These are phyloP conservation scores for Dynastes grantii DNA, from an alignment of 2,888 invertebrate genomes.

Conservation along the genomic window DNA sequence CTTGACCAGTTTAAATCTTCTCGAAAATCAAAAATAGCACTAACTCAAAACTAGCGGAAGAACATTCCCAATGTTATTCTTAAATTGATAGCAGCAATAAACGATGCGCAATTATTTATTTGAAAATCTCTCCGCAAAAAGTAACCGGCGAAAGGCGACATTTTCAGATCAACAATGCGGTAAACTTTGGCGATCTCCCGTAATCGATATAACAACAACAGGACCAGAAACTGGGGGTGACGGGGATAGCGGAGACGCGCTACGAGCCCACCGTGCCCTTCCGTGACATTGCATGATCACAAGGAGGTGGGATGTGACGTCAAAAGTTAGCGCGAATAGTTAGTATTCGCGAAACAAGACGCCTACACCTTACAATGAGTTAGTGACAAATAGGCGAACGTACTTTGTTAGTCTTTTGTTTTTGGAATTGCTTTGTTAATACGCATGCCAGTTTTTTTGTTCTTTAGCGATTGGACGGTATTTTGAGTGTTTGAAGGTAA, in stretches of 20 bases:
- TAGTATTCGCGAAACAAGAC: conserved; percentile 32
- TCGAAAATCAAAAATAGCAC: background rate
- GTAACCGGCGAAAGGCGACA: conserved; percentile 24
- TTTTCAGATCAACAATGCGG: conserved; percentile 38
- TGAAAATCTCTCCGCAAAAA: conserved; percentile 1
- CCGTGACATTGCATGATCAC: conserved; percentile 67
- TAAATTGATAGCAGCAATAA: background rate
- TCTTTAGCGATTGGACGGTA: conserved; percentile 7
- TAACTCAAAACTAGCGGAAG: background rate
- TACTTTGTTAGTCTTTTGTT: conserved; percentile 14
- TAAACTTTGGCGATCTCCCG: conserved; percentile 50
- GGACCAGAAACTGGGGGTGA: background rate
- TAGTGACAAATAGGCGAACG: background rate
- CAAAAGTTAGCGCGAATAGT: conserved; percentile 25
- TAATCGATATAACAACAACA: conserved; percentile 52
- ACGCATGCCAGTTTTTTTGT: conserved; percentile 10
- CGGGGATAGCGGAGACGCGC: conserved; percentile 49
- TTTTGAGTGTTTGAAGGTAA: background rate
- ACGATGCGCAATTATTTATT: background rate
- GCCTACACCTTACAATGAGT: background rate
- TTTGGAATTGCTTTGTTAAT: background rate
- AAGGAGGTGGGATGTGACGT: conserved; percentile 34
- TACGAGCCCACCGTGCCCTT: conserved; percentile 54
- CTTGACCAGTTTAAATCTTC: background rate
- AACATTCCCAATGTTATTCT: background rate